Evolutionary conservation across 2,888 invertebrate species (phyloP).

Genomic region (Parnassius smintheus): DNA sequence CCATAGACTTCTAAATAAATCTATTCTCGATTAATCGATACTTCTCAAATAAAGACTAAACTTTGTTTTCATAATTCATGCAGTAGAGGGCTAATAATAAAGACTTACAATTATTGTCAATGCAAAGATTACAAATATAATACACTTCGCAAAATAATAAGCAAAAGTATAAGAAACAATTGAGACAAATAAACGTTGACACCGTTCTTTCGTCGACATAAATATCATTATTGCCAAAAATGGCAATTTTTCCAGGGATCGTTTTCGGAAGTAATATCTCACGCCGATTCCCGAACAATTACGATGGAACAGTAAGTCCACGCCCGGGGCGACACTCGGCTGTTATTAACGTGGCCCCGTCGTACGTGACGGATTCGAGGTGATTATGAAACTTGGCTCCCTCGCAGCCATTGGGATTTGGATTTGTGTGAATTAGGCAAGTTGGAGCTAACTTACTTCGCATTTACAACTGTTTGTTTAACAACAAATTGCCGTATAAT

Average conservation of each 20-base stretch:
- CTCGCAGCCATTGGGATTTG: constrained; percentile 21
- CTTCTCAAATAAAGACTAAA: too few relatives aligned
- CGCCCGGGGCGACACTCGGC: constrained; percentile 25
- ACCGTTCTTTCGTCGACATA: neutral
- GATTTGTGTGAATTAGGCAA: constrained; percentile 24
- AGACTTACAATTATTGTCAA: too few relatives aligned
- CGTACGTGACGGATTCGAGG: constrained; percentile 31
- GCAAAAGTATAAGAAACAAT: too few relatives aligned
- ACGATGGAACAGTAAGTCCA: constrained; percentile 10
- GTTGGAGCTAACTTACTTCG: constrained; percentile 16
- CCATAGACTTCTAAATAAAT: too few relatives aligned
- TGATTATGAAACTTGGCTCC: constrained; percentile 25
- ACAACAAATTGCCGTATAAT: constrained; percentile 19
- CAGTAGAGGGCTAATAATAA: too few relatives aligned
- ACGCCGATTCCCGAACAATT: constrained; percentile 15
- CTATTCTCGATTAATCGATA: too few relatives aligned
- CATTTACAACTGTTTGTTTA: constrained; percentile 24
- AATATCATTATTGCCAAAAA: neutral
- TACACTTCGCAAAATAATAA: too few relatives aligned
- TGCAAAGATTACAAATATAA: too few relatives aligned
- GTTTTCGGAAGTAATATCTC: constrained; percentile 8
- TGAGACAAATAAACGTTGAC: neutral
- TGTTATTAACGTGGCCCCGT: constrained; percentile 31
- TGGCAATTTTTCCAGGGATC: neutral
- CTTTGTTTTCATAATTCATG: too few relatives aligned